Evolutionary conservation across 1,140 invertebrate genomes (phyloP).

Genomic region (Heterodera carotae): DNA sequence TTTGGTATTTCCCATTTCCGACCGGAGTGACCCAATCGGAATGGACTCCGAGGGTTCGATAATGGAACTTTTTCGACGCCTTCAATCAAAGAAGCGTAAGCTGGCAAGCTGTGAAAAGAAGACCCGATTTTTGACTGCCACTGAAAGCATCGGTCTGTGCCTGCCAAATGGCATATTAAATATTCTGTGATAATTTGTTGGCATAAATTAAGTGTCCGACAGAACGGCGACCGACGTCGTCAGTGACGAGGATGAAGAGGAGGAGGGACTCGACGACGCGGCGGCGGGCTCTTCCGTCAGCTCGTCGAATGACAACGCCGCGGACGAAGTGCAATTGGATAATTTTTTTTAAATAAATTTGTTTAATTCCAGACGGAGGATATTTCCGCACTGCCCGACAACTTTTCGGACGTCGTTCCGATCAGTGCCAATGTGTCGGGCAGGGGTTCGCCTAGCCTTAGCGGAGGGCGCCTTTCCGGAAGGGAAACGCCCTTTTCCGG

Average conservation of each 20-base stretch:
- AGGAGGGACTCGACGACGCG: conserved; percentile 41
- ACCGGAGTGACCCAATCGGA: conserved; percentile 50
- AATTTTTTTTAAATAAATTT: neutral
- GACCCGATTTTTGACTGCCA: conserved; percentile 57
- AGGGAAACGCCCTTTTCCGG: conserved; percentile 86
- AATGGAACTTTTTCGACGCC: conserved; percentile 46
- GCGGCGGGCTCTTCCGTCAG: conserved; percentile 35
- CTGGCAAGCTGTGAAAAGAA: conserved; percentile 53
- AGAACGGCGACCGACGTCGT: conserved; percentile 55
- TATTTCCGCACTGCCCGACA: conserved; percentile 62
- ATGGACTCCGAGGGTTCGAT: conserved; percentile 56
- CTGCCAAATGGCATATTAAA: neutral
- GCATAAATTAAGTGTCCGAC: conserved; percentile 53
- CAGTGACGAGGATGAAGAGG: conserved; percentile 58
- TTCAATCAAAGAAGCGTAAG: conserved; percentile 38
- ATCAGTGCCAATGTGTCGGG: conserved; percentile 82
- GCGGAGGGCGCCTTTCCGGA: conserved; percentile 75
- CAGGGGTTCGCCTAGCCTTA: conserved; percentile 77
- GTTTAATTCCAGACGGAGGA: conserved; percentile 75
- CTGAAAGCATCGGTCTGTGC: conserved; percentile 48
- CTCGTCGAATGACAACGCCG: conserved; percentile 49
- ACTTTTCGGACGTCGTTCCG: conserved; percentile 91
- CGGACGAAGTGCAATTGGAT: conserved; percentile 10
- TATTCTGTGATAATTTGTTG: neutral
- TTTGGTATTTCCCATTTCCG: conserved; percentile 45